Base-by-base conservation (phyloP, 2,797 vertebrate genomes). In the Labeo calbasu region DNA sequence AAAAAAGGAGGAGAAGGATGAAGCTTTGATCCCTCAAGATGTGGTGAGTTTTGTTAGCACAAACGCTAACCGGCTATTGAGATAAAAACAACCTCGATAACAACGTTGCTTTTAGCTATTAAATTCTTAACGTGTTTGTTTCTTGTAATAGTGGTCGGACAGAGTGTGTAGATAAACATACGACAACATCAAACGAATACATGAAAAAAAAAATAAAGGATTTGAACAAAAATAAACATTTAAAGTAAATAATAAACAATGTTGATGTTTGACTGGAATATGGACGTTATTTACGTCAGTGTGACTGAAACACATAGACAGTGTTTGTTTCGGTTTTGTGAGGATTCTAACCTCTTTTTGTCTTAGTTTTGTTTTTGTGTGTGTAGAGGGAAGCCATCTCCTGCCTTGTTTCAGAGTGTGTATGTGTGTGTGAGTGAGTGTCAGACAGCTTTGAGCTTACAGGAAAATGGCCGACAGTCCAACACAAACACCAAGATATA, bases 1-100 rank as follows among this genome's bases (percentile, higher is more conserved):
- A 50, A 90, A 89, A 57, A 88, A 91, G 59, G 83, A 76, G 36
- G 87, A 86, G 66, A 87, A 77, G 25, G 91, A 85, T 10, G 90
- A 90, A 78, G 87, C 84, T 13, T 61, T 91, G 28, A 90, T 91
- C 65, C 89, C 89, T 17, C 83, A 86, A 9, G 87, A 90, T 32
- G 78, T 84, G 89, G 90, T 90, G 86, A 90, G 89, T 89, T 86
- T 72, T 46, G 17, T 55, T 53, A 82, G 48, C 53, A n/a, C 21
- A 40, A 71, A 57, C 40, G 75, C 72, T 83, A 50, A 28, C 76
- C 19, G n/a, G 25, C 43, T 82, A 48, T 55, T 75, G n/a, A 21
- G 53, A 71, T 48, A 25, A 59, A 70, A 70, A 70, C 82, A 84
- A 51, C 21, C 14, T 53, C n/a, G 13, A 81, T 11, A 81, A 48